Percentiles rank a stretch among this genome's conserved stretches.
Evolutionary conservation across 2,888 invertebrate genomes (phyloP).

Genomic region (Galeruca laticollis): DNA sequence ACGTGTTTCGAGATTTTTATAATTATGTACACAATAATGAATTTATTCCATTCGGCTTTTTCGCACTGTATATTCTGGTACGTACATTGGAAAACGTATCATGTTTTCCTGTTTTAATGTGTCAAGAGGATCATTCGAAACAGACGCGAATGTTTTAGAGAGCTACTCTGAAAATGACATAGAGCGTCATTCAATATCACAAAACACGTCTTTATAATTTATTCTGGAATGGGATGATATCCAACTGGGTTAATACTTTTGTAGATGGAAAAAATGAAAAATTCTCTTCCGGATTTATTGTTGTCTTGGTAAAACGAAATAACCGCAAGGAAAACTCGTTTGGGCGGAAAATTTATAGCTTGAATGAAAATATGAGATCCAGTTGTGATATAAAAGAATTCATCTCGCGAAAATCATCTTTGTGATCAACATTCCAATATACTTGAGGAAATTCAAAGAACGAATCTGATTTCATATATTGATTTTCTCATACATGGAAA

Average conservation of each 20-base stretch:
- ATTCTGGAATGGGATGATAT: neutral
- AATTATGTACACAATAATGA: too few relatives aligned
- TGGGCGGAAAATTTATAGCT: conserved; percentile 9
- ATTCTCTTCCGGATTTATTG: conserved; percentile 7
- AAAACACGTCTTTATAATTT: conserved; percentile 1
- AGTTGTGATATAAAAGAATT: conserved; percentile 1
- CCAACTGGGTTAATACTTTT: conserved; percentile 19
- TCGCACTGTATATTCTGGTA: too few relatives aligned
- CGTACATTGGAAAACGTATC: too few relatives aligned
- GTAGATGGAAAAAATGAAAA: neutral
- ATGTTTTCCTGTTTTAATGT: too few relatives aligned
- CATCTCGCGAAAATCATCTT: neutral
- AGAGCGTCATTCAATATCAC: neutral
- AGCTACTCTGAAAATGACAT: too few relatives aligned
- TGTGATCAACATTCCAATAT: neutral
- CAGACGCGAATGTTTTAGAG: too few relatives aligned
- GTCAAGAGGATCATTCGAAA: too few relatives aligned
- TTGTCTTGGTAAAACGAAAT: conserved; percentile 7
- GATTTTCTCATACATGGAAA: too few relatives aligned
- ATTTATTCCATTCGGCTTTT: too few relatives aligned
- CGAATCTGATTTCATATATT: too few relatives aligned
- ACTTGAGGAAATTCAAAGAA: neutral
- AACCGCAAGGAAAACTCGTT: conserved; percentile 5
- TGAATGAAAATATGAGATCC: conserved; percentile 7
- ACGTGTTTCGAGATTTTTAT: too few relatives aligned